Evolutionary conservation across 2,113 vertebrate genomes (phyloP).

Genomic region (Globicephala melas): DNA sequence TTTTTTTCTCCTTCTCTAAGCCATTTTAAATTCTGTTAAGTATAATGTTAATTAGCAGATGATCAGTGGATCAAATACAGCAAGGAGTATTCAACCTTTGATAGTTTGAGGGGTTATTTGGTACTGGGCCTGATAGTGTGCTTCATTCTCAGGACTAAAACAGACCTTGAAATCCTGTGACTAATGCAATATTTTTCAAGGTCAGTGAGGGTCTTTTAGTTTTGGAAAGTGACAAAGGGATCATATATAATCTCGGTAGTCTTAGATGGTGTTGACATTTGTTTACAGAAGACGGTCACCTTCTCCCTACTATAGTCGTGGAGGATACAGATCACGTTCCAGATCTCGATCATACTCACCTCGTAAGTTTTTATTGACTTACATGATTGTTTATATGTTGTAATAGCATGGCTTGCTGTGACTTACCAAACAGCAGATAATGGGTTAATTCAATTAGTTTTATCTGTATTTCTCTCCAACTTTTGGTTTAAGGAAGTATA

Average conservation of each 20-base stretch:
- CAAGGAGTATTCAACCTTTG: background rate
- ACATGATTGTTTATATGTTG: background rate
- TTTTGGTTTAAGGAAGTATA: background rate
- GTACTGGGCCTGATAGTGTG: background rate
- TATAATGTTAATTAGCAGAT: background rate
- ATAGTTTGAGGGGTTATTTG: background rate
- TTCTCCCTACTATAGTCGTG: conserved; percentile 94
- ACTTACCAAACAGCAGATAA: background rate
- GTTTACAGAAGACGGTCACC: conserved; percentile 92
- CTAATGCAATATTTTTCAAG: background rate
- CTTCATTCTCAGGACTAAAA: background rate
- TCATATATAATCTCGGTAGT: background rate
- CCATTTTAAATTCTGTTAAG: background rate
- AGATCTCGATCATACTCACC: conserved; percentile 96
- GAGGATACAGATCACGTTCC: conserved; percentile 94
- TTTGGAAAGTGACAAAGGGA: background rate
- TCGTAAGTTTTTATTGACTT: conserved; percentile 85
- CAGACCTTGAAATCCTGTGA: background rate
- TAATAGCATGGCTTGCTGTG: background rate
- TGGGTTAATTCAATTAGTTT: background rate
- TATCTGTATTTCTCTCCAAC: background rate
- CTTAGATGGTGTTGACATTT: background rate
- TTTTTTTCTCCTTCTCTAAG: background rate
- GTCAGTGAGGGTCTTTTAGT: background rate
- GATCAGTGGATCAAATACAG: background rate